Base-by-base conservation (phyloP, 2,113 vertebrate genomes). In the Salvelinus sp. region DNA sequence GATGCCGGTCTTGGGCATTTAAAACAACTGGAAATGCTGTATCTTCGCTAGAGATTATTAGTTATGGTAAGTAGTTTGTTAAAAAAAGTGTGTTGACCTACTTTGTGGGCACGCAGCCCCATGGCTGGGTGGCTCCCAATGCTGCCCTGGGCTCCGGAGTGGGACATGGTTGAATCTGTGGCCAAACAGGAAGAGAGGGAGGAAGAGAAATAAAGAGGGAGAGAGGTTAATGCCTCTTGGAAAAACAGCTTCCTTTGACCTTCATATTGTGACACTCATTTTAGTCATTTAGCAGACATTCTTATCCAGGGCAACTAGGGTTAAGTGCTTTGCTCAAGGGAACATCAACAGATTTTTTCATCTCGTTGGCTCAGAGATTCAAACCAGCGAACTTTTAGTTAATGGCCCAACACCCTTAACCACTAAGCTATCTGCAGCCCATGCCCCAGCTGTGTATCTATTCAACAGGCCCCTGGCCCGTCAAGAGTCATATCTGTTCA, bases 141-240 rank as follows among this genome's bases (percentile, higher is more conserved):
- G 81, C 92, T 94, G 48, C 94, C 94, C 71, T 94, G 93, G 76
- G 91, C 91, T 85, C 91, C 93, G 64, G 92, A 92, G 86, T 94
- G 94, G 88, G 94, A 94, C 94, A 94, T 95, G 85, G 79, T 89
- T 80, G 78, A 79, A 84, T 86, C 87, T 88, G 25, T 7, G 28
- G 69, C 38, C 20, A 62, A 30, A 38, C 67, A 38, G 73, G 80
- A 12, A 75, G 60, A 82, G 13, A 84, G 33, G 30, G 4, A 20
- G 12, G 6, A 1, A 69, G 30, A 73, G 5, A 76, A 0, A 69
- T 2, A 70, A 20, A 67, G 25, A 67, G 2, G n/a, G 4, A 72
- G 16, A 75, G 16, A 23, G 20, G 75, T 30, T n/a, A 23, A 70
- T 10, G 4, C 58, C 2, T 54, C 4, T 54, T 27, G 2, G 25